A percentile compares a stretch with the other conserved stretches of the same genome.
phyloP scores from a whole-genome alignment of 2,797 vertebrate genomes.

The Coregonus sp. region DNA sequence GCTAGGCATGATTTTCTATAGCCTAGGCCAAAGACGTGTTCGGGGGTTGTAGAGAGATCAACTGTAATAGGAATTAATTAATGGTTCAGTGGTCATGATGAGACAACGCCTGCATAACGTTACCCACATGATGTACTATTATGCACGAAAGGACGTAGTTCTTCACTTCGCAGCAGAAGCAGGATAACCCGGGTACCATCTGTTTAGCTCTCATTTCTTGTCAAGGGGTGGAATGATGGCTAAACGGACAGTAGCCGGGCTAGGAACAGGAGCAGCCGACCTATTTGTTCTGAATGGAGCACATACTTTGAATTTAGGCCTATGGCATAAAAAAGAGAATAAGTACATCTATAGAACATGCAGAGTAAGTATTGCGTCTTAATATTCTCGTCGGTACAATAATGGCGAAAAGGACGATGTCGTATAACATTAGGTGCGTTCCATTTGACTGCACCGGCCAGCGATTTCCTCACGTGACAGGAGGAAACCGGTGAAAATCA shows the following conservation, averaged over 20 bases:
- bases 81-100: neutral
- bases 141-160: no score
- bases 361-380: neutral
- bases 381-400: neutral
- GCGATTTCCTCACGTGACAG: neutral
- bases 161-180: no score
- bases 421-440: slow-evolving; percentile 53
- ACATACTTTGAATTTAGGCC: no score
- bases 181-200: no score
- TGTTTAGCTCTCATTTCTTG: no score
- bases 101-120: neutral
- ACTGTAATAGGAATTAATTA: neutral
- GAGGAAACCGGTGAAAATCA: neutral
- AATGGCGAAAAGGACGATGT: neutral
- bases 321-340: neutral
- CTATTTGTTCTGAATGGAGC: neutral
- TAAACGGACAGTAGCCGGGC: no score
- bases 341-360: neutral
- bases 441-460: neutral
- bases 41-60: neutral
- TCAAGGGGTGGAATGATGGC: no score
- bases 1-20: neutral
- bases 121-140: no score
- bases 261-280: neutral
- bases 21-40: neutral